Conservation (phyloP, 2,113 vertebrate genomes). For the Hystrix cristata region DNA sequence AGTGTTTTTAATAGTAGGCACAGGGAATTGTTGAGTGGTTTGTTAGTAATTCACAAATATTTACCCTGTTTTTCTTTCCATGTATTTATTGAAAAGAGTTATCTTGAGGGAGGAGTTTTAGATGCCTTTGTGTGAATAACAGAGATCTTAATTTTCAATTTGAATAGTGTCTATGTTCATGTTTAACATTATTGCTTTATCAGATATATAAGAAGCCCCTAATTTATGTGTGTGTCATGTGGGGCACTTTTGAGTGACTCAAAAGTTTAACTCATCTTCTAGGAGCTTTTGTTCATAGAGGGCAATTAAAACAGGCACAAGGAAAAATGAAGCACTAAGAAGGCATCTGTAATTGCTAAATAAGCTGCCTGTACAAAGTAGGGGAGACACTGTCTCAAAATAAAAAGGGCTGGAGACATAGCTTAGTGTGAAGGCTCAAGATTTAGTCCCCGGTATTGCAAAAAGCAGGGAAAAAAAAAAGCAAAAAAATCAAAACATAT, state of each 20-base stretch:
- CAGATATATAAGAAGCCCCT: neutral
- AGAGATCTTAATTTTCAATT: neutral
- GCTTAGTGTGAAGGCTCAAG: neutral
- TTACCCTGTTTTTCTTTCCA: neutral
- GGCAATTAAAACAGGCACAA: neutral
- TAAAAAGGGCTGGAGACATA: neutral
- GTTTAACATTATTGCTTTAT: neutral
- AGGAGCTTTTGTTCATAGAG: neutral
- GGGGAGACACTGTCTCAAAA: neutral
- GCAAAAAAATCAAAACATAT: no score
- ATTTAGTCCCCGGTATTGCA: neutral
- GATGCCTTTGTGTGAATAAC: neutral
- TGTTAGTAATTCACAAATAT: neutral
- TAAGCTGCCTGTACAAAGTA: neutral
- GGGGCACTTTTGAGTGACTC: neutral
- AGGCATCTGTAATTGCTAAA: neutral
- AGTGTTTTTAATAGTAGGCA: neutral
- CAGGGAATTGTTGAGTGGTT: neutral
- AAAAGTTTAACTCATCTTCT: neutral
- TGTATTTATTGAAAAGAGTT: constrained; percentile 4
- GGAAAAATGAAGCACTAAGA: neutral
- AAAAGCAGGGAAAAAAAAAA: neutral
- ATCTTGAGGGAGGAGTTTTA: constrained; percentile 20
- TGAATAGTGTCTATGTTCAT: neutral
- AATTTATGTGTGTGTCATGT: neutral